Evolutionary conservation across 2,888 invertebrate genomes (phyloP), one percentile per base, ranked within the genome.

Genomic region (Bombylius major): DNA sequence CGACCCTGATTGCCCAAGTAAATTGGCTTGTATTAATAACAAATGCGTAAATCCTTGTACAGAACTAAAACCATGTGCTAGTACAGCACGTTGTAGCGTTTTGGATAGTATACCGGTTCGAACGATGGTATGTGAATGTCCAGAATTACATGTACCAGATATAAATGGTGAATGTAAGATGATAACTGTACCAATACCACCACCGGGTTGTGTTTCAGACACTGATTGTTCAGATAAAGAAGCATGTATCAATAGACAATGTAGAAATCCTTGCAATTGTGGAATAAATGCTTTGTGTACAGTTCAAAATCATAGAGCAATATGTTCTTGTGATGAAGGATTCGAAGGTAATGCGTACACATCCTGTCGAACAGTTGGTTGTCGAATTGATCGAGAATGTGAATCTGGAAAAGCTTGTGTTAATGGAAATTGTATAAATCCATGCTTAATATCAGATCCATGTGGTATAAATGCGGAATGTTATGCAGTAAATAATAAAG

Each of bases 91-190:
- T 54, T 94, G 93, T 70, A 83, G 83, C 57, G 91, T 92, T 12
- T 78, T 90, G 14, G 89, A 93, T 66, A 90, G 91, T 58, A 78
- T 86, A 47, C 92, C 92, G 32, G 87, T 92, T 54, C 78, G 91
- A 62, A 92, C 92, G 5, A 84, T 93, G 82, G 86, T 89, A 50
- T 93, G 92, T 69, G 87, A 88, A 56, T 92, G 92, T 66, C 89
- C 90, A 0, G 86, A 87, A 64, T 87, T 89, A 50, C 90, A 84
- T 79, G 83, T 89, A 59, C 88, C 89, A 0, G 85, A 89, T 66
- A 78, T 84, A 62, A 82, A 82, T 63, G 90, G 89, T 57, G 82
- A 86, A 67, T 92, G 92, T 67, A 83, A 81, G 66, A 82, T 86
- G 56, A 82, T 86, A 39, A 34, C 34, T 23, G 75, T 84, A 52